Conservation (phyloP, 37 sponge, comb jelly and placozoan species). For the Theonella swinhoei region DNA sequence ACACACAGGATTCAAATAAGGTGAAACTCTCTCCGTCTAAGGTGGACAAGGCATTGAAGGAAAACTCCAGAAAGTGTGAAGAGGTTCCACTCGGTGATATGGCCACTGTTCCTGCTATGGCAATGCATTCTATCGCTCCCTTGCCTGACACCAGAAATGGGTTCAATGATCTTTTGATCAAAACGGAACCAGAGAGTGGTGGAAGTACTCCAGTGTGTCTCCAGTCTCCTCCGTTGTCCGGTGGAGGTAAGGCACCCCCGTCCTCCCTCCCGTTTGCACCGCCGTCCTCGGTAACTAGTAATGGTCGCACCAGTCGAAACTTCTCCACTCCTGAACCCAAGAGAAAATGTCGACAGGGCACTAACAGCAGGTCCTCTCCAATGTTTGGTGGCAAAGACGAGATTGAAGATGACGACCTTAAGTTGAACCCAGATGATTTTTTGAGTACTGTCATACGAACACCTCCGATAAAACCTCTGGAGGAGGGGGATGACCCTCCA, state of each 20-base stretch:
- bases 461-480: slow-evolving; percentile 55
- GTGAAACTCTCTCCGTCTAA: neutral
- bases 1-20: neutral
- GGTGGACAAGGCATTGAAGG: neutral
- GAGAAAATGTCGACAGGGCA: neutral
- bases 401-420: slow-evolving; percentile 34
- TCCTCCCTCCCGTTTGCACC: slow-evolving; percentile 5
- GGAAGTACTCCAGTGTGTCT: neutral
- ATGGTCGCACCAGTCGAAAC: neutral
- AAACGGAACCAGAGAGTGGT: neutral
- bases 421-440: slow-evolving; percentile 45
- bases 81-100: neutral
- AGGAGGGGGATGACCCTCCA: slow-evolving; percentile 27
- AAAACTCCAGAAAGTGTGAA: neutral
- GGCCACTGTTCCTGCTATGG: neutral
- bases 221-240: neutral
- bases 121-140: neutral
- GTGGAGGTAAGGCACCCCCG: neutral
- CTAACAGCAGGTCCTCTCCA: neutral
- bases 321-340: slow-evolving; percentile 1
- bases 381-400: too few relatives aligned
- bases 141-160: neutral
- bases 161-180: neutral
- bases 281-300: neutral
- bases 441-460: slow-evolving; percentile 42